phyloP scores from a whole-genome alignment of 2,888 invertebrate species.

The Tortricodes alternella region DNA sequence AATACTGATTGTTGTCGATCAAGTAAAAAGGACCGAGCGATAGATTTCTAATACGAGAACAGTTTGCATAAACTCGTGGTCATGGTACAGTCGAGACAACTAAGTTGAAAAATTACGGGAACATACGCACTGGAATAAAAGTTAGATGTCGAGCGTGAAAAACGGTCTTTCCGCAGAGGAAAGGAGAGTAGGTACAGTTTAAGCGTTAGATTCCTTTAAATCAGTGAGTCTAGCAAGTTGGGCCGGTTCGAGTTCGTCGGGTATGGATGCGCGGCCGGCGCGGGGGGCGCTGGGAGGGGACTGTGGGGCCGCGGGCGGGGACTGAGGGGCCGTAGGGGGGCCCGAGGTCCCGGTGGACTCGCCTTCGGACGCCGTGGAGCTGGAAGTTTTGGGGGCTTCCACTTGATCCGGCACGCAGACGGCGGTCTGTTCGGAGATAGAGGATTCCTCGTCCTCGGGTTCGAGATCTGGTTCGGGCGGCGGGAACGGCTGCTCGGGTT shows the following conservation, averaged over 20 bases:
- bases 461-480: slow-evolving; percentile 63
- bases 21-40: no score
- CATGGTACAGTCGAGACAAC: no score
- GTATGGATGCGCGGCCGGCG: slow-evolving; percentile 91
- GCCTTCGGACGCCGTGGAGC: slow-evolving; percentile 86
- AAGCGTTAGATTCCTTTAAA: slow-evolving; percentile 95
- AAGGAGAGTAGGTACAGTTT: slow-evolving; percentile 50
- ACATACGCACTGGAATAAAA: no score
- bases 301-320: slow-evolving; percentile 85
- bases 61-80: no score
- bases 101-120: no score
- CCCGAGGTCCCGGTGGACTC: slow-evolving; percentile 85
- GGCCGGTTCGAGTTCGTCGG: slow-evolving; percentile 94
- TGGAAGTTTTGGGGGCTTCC: slow-evolving; percentile 83
- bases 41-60: no score
- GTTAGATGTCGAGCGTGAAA: slow-evolving; percentile 32
- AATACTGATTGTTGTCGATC: no score
- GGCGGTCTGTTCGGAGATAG: slow-evolving; percentile 75
- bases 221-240: slow-evolving; percentile 94
- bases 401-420: slow-evolving; percentile 69
- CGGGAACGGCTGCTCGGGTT: slow-evolving; percentile 91
- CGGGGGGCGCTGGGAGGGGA: slow-evolving; percentile 86
- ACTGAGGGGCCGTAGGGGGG: slow-evolving; percentile 78
- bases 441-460: slow-evolving; percentile 72
- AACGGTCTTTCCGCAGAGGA: slow-evolving; percentile 38